Conservation (phyloP, 2,888 invertebrate species). For the Girardia tigrina region DNA sequence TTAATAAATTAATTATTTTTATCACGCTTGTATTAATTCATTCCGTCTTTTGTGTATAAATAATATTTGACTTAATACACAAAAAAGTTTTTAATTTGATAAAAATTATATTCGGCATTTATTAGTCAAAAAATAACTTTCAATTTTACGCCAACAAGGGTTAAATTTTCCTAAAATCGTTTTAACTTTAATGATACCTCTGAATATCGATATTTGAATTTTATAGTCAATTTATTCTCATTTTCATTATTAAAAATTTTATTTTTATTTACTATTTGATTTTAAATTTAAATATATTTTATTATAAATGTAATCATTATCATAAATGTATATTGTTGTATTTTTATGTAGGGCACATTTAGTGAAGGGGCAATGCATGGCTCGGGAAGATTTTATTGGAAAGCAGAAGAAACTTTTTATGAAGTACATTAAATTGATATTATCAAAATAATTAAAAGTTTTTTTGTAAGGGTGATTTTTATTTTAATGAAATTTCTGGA, state of each 20-base stretch:
- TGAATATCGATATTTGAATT: neutral
- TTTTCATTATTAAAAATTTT: neutral
- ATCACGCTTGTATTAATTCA: no score
- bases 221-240: neutral
- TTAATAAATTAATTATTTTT: no score
- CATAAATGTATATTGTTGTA: slow-evolving; percentile 27
- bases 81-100: no score
- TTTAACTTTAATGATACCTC: no score
- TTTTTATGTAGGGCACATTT: slow-evolving; percentile 44
- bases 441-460: slow-evolving; percentile 20
- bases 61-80: no score
- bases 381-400: slow-evolving; percentile 47
- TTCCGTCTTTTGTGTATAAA: no score
- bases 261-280: slow-evolving; percentile 16
- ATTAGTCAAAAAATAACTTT: no score
- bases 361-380: slow-evolving; percentile 50
- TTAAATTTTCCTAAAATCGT: no score
- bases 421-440: slow-evolving; percentile 41
- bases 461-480: slow-evolving; percentile 46
- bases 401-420: slow-evolving; percentile 45
- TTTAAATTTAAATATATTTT: neutral
- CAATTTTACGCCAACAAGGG: no score
- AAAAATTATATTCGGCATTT: no score
- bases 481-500: slow-evolving; percentile 47
- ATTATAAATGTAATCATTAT: neutral